Conservation (phyloP, 1,140 invertebrate species). For the Adelges cooleyi region DNA sequence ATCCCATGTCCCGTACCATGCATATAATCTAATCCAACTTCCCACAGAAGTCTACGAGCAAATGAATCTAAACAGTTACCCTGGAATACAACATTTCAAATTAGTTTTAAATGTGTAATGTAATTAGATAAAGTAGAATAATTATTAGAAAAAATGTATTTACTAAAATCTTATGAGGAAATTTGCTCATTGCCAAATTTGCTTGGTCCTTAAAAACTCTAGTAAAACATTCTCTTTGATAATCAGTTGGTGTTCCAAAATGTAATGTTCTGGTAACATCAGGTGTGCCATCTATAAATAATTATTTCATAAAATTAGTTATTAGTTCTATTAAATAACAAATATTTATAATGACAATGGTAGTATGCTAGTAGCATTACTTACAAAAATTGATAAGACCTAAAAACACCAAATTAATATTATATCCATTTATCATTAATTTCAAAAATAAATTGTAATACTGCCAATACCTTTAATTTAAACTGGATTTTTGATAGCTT, state of each 20-base stretch:
- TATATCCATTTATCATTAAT: too few relatives aligned
- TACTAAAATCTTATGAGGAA: constrained; percentile 59
- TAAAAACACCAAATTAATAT: too few relatives aligned
- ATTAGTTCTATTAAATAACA: constrained; percentile 34
- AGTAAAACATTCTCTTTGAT: constrained; percentile 81
- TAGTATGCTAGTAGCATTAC: too few relatives aligned
- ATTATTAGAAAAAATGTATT: background rate
- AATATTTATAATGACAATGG: too few relatives aligned
- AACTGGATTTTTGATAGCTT: constrained; percentile 78
- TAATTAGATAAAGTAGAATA: too few relatives aligned
- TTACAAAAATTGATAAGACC: too few relatives aligned
- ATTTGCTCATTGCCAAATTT: constrained; percentile 59
- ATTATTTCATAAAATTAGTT: too few relatives aligned
- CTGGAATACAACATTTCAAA: too few relatives aligned
- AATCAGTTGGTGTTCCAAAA: constrained; percentile 66
- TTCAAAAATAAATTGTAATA: too few relatives aligned
- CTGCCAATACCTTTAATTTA: constrained; percentile 64
- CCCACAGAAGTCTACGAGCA: constrained; percentile 78
- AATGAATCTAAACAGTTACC: constrained; percentile 83
- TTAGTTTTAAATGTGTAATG: too few relatives aligned
- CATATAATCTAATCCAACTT: constrained; percentile 85
- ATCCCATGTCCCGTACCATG: constrained; percentile 98
- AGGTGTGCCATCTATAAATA: constrained; percentile 75
- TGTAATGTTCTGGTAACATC: constrained; percentile 89
- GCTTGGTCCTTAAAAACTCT: constrained; percentile 88